Base-by-base conservation (phyloP, 2,113 vertebrate species). In the Thamnophis sirtalis region DNA sequence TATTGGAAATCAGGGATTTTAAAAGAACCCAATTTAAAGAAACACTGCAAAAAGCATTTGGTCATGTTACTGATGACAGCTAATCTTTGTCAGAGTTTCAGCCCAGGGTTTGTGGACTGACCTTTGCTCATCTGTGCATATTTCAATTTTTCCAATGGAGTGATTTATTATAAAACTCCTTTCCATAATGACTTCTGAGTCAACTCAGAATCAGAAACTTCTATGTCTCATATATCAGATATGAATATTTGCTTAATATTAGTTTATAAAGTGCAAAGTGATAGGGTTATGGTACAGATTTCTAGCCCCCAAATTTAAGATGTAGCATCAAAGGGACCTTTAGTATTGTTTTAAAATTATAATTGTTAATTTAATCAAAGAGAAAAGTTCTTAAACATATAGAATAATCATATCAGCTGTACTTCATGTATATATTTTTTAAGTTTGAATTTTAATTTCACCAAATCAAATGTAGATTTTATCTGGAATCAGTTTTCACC, bases 81-180 rank as follows among this genome's bases (percentile, higher is more conserved):
- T 91, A 58, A 50, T 58, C 84, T 91, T 86, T 63, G 58, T 94
- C 93, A 94, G 93, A 93, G 1, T 96, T 95, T 95, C 94, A 89
- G 95, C 91, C 53, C 43, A 24, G 13, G 93, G 93, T 53, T 84
- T 91, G 51, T 4, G 73, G 94, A 87, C 86, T 96, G 93, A 94
- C 89, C 90, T 95, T 92, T 92, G 55, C 58, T 96, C 95, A 96
- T 94, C 94, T 93, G 86, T 51, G 43, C 91, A 3, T 28, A 89
- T 26, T 73, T 89, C 80, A 89, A 22, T 51, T 58, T 92, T 92
- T 92, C 91, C 91, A 92, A 7, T 9, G 10, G 17, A n/a, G 60
- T 49, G 51, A 84, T 28, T 43, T 21, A 58, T 73, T 88, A 51
- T 28, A 22, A 56, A 48, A 13, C 21, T 86, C 11, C 63, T 84